Percentiles rank a stretch among this genome's conserved stretches.
Conservation (phyloP, 2,888 invertebrate species). For the Amiota communis region DNA sequence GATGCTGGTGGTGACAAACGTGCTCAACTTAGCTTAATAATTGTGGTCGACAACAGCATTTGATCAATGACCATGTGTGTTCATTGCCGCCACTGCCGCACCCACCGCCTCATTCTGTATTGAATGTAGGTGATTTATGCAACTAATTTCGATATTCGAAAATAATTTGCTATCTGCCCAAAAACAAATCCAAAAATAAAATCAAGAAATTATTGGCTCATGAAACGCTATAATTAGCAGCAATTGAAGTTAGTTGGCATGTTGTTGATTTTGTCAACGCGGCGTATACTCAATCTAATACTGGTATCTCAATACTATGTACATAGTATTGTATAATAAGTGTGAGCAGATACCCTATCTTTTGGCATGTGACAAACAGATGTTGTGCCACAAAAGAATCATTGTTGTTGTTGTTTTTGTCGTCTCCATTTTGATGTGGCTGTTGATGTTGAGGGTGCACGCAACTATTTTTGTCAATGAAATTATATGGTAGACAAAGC, state of each 20-base stretch:
- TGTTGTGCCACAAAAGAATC: slow-evolving; percentile 33
- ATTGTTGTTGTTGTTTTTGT: no score
- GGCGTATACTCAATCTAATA: slow-evolving; percentile 11
- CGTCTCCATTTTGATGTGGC: no score
- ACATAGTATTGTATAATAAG: neutral
- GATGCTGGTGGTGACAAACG: slow-evolving; percentile 12
- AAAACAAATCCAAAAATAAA: neutral
- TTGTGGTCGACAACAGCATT: slow-evolving; percentile 27
- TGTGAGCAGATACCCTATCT: neutral
- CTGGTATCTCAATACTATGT: neutral
- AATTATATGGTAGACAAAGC: slow-evolving; percentile 32
- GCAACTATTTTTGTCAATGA: slow-evolving; percentile 45
- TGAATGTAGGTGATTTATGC: slow-evolving; percentile 3
- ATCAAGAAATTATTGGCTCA: slow-evolving; percentile 5
- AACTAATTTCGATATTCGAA: neutral
- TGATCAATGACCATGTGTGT: neutral
- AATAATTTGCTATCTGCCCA: neutral
- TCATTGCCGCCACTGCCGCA: neutral
- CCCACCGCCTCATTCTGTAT: neutral
- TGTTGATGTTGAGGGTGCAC: slow-evolving; percentile 7
- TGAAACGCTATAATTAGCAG: slow-evolving; percentile 7
- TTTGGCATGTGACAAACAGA: slow-evolving; percentile 62
- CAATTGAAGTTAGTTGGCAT: neutral
- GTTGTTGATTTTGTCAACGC: neutral
- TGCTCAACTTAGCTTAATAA: slow-evolving; percentile 38